These are phyloP conservation scores for Cordilura impudica DNA, from an alignment of 2,888 invertebrate species.

Conservation along the genomic window DNA sequence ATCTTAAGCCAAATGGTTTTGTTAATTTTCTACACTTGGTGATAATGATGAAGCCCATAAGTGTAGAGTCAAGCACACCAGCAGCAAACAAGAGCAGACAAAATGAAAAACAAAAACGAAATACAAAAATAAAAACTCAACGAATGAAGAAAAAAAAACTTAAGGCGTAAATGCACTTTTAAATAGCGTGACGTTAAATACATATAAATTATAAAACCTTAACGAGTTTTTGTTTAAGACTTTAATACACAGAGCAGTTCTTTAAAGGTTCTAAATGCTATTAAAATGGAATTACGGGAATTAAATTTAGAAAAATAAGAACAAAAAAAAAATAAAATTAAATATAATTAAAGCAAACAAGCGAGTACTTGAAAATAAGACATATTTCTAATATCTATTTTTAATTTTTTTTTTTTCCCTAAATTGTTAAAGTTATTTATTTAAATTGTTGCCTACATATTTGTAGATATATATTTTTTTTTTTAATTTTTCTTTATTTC, in stretches of 20 bases:
- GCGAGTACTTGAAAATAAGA: background rate
- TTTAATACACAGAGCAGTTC: background rate
- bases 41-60: conserved; percentile 60
- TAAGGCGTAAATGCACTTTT: conserved; percentile 63
- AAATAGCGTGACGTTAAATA: conserved; percentile 63
- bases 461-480: conserved; percentile 6
- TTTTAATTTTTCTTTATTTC: conserved; percentile 22
- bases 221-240: conserved; percentile 47
- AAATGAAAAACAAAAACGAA: background rate
- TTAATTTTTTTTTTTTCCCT: background rate
- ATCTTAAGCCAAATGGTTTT: conserved; percentile 69
- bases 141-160: conserved; percentile 9
- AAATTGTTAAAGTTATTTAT: conserved; percentile 44
- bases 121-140: background rate
- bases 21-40: conserved; percentile 65
- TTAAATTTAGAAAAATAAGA: conserved; percentile 23
- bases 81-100: conserved; percentile 7
- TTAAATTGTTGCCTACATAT: conserved; percentile 50
- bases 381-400: background rate
- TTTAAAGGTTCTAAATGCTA: conserved; percentile 30
- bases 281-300: conserved; percentile 51
- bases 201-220: conserved; percentile 60
- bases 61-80: conserved; percentile 16
- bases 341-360: background rate
- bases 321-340: background rate